Percentiles rank a stretch among this genome's conserved stretches.
Conservation (phyloP, 1,140 invertebrate species). For the Eueides isabella region DNA sequence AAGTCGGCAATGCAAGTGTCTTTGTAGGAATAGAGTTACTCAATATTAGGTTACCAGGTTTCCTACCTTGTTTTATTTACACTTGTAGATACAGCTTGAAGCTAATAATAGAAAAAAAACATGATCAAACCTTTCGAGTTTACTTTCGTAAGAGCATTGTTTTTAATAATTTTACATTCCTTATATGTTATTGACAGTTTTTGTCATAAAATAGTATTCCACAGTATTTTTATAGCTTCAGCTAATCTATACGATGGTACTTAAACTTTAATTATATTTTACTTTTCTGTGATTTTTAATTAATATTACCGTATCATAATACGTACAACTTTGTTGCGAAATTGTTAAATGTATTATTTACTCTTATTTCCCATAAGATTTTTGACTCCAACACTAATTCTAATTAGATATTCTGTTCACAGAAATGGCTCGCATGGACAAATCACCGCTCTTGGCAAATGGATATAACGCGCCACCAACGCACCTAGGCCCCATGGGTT, state of each 20-base stretch:
- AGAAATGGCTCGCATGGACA: constrained; percentile 94
- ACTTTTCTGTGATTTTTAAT: constrained; percentile 10
- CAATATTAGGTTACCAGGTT: too few relatives aligned
- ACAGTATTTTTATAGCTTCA: neutral
- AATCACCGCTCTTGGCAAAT: constrained; percentile 94
- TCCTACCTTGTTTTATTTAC: too few relatives aligned
- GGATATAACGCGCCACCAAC: constrained; percentile 97
- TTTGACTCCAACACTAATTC: constrained; percentile 24
- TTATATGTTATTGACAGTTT: constrained; percentile 5
- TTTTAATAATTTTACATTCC: neutral
- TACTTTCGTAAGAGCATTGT: neutral
- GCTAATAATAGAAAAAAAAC: too few relatives aligned
- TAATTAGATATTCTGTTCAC: constrained; percentile 51
- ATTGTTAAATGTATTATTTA: neutral
- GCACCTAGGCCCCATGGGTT: constrained; percentile 94
- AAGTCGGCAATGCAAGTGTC: too few relatives aligned
- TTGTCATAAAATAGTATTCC: constrained; percentile 4
- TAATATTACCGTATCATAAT: constrained; percentile 3
- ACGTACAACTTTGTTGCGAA: neutral
- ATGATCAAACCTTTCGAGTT: neutral
- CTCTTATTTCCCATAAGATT: neutral
- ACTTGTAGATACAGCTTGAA: too few relatives aligned
- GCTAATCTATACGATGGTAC: neutral
- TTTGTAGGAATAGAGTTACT: too few relatives aligned
- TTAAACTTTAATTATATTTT: constrained; percentile 8